Percentiles rank a stretch among this genome's conserved stretches.
phyloP scores from a whole-genome alignment of 2,797 vertebrate species.

The Meriones psammophilus region DNA sequence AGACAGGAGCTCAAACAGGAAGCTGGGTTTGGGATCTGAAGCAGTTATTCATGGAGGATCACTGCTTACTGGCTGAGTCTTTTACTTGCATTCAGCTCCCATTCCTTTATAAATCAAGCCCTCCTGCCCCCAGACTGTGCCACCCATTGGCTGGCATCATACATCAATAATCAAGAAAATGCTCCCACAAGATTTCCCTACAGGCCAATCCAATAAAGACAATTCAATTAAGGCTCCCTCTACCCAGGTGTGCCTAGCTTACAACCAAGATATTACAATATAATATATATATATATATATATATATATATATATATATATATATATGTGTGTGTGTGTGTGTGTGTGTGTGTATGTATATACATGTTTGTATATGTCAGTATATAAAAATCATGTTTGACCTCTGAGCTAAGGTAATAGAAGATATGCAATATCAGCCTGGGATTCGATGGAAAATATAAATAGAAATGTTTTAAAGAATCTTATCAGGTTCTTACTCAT shows the following conservation, averaged over 20 bases:
- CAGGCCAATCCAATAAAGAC: neutral
- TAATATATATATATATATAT: too few relatives aligned
- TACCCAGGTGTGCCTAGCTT: neutral
- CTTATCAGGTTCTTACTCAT: neutral
- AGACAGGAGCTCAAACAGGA: neutral
- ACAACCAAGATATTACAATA: neutral
- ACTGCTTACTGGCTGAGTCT: neutral
- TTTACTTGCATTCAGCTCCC: neutral
- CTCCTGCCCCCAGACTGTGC: neutral
- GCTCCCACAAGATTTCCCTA: neutral
- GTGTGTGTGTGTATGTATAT: too few relatives aligned
- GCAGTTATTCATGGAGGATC: too few relatives aligned
- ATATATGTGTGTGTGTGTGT: too few relatives aligned
- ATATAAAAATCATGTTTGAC: neutral
- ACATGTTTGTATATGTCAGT: too few relatives aligned
- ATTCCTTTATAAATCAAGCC: neutral
- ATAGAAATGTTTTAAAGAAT: neutral
- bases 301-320: too few relatives aligned
- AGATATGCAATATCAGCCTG: neutral
- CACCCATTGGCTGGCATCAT: neutral
- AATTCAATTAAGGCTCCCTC: neutral
- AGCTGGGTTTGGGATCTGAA: neutral
- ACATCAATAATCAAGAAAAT: neutral
- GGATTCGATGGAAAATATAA: neutral
- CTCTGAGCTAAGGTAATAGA: neutral